Percentiles rank a stretch among this genome's conserved stretches.
These are phyloP conservation scores for Arrhopalites spinosus DNA, from an alignment of 2,888 invertebrate genomes.

Conservation along the genomic window DNA sequence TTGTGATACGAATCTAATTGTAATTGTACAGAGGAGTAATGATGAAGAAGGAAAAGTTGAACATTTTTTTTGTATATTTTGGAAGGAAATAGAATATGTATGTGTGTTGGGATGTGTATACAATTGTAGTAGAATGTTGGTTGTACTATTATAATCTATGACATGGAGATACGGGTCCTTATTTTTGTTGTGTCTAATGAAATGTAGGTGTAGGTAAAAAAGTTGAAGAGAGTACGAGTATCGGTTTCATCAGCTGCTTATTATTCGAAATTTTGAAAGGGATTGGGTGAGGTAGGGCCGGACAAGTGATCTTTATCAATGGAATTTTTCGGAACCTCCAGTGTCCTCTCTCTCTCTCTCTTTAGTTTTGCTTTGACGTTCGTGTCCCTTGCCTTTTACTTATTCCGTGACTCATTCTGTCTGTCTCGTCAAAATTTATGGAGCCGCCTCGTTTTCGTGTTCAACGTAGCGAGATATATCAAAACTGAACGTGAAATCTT, in stretches of 20 bases:
- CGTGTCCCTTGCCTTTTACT: slow-evolving; percentile 28
- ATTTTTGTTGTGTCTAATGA: slow-evolving; percentile 29
- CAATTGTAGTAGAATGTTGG: no score
- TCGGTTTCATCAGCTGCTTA: slow-evolving; percentile 40
- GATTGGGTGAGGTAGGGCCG: slow-evolving; percentile 38
- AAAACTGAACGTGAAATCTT: slow-evolving; percentile 3
- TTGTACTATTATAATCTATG: no score
- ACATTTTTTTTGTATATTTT: slow-evolving; percentile 15
- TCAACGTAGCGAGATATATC: slow-evolving; percentile 19
- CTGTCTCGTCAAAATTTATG: slow-evolving; percentile 43
- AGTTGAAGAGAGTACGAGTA: slow-evolving; percentile 10
- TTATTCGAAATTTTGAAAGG: slow-evolving; percentile 37
- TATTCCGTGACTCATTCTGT: slow-evolving; percentile 43
- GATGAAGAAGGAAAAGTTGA: slow-evolving; percentile 14
- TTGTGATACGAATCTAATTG: slow-evolving; percentile 38
- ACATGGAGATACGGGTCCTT: slow-evolving; percentile 38
- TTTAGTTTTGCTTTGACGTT: slow-evolving; percentile 25
- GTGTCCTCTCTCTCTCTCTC: slow-evolving; percentile 37
- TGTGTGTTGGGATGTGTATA: no score
- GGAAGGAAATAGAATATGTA: slow-evolving; percentile 26
- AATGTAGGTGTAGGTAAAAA: slow-evolving; percentile 33
- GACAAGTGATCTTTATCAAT: slow-evolving; percentile 42
- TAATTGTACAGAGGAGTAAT: slow-evolving; percentile 31
- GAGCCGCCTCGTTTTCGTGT: slow-evolving; percentile 42
- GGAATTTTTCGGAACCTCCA: slow-evolving; percentile 44